These are phyloP conservation scores for Escarpia spicata DNA, from an alignment of 2,888 invertebrate species.

Conservation along the genomic window DNA sequence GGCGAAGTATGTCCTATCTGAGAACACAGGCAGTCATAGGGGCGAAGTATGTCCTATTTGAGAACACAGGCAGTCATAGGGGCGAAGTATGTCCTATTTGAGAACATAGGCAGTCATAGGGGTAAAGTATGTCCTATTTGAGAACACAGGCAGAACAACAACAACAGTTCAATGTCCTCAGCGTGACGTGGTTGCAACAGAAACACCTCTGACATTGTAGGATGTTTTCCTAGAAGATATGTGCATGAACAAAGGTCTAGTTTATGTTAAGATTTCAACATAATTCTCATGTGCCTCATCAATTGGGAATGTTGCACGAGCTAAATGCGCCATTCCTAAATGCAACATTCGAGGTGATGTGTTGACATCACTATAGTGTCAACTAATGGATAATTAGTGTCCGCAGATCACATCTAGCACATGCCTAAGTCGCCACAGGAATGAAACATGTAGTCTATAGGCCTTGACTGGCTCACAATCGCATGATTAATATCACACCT, in stretches of 20 bases:
- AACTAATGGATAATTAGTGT: neutral
- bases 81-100: too few species aligned
- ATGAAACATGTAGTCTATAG: neutral
- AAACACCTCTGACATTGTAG: neutral
- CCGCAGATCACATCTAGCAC: neutral
- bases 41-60: too few species aligned
- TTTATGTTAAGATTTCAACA: neutral
- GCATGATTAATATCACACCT: neutral
- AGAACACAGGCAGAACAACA: neutral
- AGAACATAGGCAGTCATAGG: too few species aligned
- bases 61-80: too few species aligned
- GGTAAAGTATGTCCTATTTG: too few species aligned
- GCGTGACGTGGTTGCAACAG: neutral
- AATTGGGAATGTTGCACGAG: neutral
- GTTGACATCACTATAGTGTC: neutral
- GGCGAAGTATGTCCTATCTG: too few species aligned
- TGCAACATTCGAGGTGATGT: neutral
- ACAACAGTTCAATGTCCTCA: neutral
- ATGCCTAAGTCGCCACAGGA: neutral
- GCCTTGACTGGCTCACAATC: neutral
- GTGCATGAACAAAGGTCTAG: neutral
- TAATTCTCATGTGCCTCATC: neutral
- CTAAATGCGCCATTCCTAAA: neutral
- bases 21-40: neutral
- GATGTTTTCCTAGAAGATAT: neutral